A percentile compares a stretch with the other conserved stretches of the same genome.
phyloP scores from a whole-genome alignment of 2,113 vertebrate species.

The Muntiacus reevesi region DNA sequence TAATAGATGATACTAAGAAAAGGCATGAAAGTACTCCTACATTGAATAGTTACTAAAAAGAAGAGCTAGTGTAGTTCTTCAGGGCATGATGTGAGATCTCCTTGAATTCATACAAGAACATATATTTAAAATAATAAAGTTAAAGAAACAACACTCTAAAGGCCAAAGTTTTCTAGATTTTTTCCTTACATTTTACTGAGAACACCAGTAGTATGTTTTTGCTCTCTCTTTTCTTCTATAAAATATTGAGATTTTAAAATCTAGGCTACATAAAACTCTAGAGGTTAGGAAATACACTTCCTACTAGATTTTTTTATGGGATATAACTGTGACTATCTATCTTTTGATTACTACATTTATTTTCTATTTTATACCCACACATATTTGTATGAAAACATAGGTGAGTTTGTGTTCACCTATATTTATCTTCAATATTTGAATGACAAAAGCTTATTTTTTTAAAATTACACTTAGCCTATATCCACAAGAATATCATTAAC shows the following conservation, averaged over 20 bases:
- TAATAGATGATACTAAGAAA: neutral
- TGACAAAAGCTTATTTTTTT: neutral
- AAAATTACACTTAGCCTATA: neutral
- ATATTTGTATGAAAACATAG: neutral
- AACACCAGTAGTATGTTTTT: neutral
- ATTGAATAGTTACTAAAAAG: neutral
- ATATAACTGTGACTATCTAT: neutral
- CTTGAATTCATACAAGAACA: neutral
- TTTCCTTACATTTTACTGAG: neutral
- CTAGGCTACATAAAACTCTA: neutral
- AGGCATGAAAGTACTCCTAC: neutral
- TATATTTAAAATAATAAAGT: constrained; percentile 15
- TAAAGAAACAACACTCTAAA: neutral
- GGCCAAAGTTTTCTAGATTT: neutral
- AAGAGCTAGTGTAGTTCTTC: neutral
- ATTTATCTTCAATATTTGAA: neutral
- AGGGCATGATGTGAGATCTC: neutral
- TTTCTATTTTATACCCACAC: neutral
- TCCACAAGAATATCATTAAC: neutral
- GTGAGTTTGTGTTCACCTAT: neutral
- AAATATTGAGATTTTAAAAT: neutral
- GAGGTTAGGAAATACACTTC: neutral
- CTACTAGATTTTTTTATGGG: neutral
- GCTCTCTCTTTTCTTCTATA: neutral
- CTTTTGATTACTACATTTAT: neutral